Percentiles rank a stretch among this genome's conserved stretches.
phyloP scores from a whole-genome alignment of 2,113 vertebrate species.

The Nesogale talazaci region DNA sequence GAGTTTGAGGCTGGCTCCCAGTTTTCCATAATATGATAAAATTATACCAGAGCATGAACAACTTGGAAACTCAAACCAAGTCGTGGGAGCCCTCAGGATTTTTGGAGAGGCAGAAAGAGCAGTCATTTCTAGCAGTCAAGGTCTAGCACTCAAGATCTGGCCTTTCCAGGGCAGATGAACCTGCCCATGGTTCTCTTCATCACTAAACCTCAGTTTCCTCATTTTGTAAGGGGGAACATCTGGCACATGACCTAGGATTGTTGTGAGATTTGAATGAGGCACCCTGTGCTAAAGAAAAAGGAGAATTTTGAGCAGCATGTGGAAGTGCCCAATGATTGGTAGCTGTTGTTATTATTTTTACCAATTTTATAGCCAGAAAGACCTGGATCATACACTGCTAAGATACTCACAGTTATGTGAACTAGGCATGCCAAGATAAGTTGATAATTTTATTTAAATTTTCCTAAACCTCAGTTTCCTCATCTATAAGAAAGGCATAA shows the following conservation, averaged over 20 bases:
- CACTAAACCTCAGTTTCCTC: slow-evolving; percentile 21
- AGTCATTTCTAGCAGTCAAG: too few relatives aligned
- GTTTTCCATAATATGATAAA: slow-evolving; percentile 60
- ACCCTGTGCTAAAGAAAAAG: background rate
- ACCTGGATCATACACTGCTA: background rate
- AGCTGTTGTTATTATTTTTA: background rate
- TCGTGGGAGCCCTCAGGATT: background rate
- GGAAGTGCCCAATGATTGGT: background rate
- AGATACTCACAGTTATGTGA: background rate
- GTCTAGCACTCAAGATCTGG: background rate
- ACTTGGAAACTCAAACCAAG: background rate
- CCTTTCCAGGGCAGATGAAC: background rate
- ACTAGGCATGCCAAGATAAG: background rate
- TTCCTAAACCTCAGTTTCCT: slow-evolving; percentile 7
- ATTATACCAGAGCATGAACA: slow-evolving; percentile 37
- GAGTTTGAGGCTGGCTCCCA: slow-evolving; percentile 14
- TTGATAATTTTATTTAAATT: background rate
- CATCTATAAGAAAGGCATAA: background rate
- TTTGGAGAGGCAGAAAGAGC: background rate
- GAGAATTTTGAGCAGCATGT: background rate
- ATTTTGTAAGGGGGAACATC: slow-evolving; percentile 11
- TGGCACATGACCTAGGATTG: background rate
- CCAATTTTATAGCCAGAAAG: slow-evolving; percentile 35
- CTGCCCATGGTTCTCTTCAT: background rate
- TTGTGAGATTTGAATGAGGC: background rate